Evolutionary conservation across 2,113 vertebrate genomes (phyloP), one percentile per base, ranked within the genome.

Genomic region (Odocoileus hemionus): DNA sequence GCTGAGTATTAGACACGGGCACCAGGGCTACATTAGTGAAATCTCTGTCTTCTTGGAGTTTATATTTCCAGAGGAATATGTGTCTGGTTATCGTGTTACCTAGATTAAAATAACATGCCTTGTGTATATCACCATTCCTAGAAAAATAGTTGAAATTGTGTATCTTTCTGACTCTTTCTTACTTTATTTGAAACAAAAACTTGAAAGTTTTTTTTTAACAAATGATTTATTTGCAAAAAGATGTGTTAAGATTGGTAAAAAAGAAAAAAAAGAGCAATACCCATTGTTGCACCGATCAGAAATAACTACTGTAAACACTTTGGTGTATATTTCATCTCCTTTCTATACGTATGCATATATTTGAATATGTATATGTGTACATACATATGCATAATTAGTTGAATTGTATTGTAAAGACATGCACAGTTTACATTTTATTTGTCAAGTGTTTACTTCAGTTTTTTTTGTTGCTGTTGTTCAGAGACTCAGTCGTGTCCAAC

Each of bases 161-260:
- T 74, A n/a, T 94, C 6, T 74, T 96, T 85, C 25, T 79, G 9
- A 47, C 25, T 58, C 57, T 58, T 43, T 26, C 39, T 85, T 55
- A 86, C 50, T 83, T 96, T 89, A 47, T 23, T 97, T 95, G 57
- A 88, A 87, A 70, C 12, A 95, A 45, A 45, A 97, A 85, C 7
- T 91, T 74, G 23, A 19, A 96, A 78, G 15, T n/a, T 76, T 76
- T 82, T 30, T 39, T 89, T 85, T 50, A 50, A 90, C 6, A 25
- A 83, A 76, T 60, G 21, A 26, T 57, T 70, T 89, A 54, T 70
- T 89, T 86, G 57, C 78, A 17, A 43, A 89, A 96, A 86, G 78
- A 86, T 61, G 7, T 50, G 39, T 80, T 26, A 88, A 96, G 14
- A 94, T 74, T 74, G 39, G n/a, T 28, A 67, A 61, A 67, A 93